Percentiles rank a stretch among this genome's conserved stretches.
Evolutionary conservation across 2,113 vertebrate genomes (phyloP).

Genomic region (Chinchilla lanigera): DNA sequence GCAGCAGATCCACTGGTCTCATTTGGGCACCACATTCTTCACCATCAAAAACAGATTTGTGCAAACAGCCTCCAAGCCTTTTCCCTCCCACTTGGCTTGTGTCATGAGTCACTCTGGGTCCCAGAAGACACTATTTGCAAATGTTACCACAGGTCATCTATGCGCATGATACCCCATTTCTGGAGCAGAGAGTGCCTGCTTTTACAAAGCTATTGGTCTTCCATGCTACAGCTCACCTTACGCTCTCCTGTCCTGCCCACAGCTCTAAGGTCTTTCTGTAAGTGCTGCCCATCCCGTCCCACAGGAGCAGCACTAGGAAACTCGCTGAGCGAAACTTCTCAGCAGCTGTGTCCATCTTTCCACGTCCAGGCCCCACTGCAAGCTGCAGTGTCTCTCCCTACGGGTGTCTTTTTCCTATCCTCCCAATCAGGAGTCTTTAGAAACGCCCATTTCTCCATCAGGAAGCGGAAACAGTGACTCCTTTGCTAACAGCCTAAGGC

Average conservation of each 20-base stretch:
- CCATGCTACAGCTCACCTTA: background rate
- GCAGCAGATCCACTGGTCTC: background rate
- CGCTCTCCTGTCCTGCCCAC: background rate
- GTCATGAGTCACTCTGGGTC: background rate
- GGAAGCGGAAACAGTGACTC: background rate
- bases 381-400: fast-evolving
- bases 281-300: background rate
- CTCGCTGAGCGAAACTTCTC: background rate
- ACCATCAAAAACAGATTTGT: background rate
- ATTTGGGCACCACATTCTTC: background rate
- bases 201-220: background rate
- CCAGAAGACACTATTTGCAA: background rate
- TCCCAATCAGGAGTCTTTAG: background rate
- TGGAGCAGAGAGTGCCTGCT: background rate
- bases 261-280: background rate
- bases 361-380: background rate
- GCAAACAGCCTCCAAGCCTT: background rate
- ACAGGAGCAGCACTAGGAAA: background rate
- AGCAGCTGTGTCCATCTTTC: background rate
- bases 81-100: too few relatives aligned
- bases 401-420: background rate
- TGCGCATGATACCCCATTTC: background rate
- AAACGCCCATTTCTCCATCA: background rate
- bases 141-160: background rate
- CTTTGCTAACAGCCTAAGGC: background rate